A percentile compares a stretch with the other conserved stretches of the same genome.
phyloP scores from a whole-genome alignment of 2,797 vertebrate species.

The Linurgus olivaceus region DNA sequence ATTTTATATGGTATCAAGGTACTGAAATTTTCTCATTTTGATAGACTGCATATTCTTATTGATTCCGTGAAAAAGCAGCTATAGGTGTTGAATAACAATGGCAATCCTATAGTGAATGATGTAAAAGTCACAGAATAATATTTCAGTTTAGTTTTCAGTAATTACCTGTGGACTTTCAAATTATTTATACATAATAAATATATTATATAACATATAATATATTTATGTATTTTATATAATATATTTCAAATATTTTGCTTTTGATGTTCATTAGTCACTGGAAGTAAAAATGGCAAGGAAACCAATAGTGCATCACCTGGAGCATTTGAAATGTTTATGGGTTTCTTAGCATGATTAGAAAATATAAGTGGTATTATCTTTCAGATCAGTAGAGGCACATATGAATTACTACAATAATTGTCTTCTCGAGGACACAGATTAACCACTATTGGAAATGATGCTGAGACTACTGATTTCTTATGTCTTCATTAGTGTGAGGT shows the following conservation, averaged over 20 bases:
- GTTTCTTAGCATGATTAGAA: slow-evolving; percentile 62
- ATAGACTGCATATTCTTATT: background rate
- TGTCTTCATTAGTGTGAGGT: background rate
- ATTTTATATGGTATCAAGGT: background rate
- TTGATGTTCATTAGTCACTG: slow-evolving; percentile 45
- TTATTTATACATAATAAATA: background rate
- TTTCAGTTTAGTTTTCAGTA: slow-evolving; percentile 48
- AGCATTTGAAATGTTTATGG: slow-evolving; percentile 46
- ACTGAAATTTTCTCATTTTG: background rate
- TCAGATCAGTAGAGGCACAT: slow-evolving; percentile 7
- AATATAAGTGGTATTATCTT: background rate
- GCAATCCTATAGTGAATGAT: background rate
- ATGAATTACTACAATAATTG: slow-evolving; percentile 4
- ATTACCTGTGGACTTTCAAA: slow-evolving; percentile 50
- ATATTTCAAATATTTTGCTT: background rate
- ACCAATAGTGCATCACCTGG: slow-evolving; percentile 12
- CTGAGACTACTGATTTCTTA: background rate
- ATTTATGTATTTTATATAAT: too few relatives aligned
- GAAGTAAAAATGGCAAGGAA: slow-evolving; percentile 55
- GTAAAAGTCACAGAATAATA: slow-evolving; percentile 30
- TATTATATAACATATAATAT: too few relatives aligned
- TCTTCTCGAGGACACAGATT: background rate
- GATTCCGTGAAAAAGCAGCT: slow-evolving; percentile 42
- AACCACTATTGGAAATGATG: background rate
- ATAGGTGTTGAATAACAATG: slow-evolving; percentile 17